Evolutionary conservation across 2,888 invertebrate species (phyloP).

Genomic region (Heliconius aoede): DNA sequence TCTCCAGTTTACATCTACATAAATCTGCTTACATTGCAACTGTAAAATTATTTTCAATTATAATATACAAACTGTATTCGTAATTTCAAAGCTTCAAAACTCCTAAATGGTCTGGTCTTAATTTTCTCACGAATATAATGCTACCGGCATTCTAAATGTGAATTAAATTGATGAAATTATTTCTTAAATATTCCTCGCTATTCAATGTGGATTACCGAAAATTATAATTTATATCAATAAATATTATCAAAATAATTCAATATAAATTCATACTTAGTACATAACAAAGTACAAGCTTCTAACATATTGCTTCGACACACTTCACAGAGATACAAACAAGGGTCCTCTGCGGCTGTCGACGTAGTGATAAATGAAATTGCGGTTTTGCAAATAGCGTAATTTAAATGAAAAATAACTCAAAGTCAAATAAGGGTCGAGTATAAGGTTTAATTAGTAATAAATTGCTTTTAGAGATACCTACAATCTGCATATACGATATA

Average conservation of each 20-base stretch:
- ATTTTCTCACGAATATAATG: not conserved
- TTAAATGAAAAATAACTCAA: constrained; percentile 27
- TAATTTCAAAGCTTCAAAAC: not conserved
- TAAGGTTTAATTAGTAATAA: not conserved
- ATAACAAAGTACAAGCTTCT: not conserved
- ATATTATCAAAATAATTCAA: no score
- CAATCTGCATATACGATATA: no score
- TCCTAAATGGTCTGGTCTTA: not conserved
- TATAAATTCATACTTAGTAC: no score
- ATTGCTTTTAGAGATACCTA: not conserved
- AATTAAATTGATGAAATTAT: not conserved
- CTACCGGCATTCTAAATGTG: no score
- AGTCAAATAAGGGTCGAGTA: not conserved
- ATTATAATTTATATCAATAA: no score
- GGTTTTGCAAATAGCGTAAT: constrained; percentile 9
- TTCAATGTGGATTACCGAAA: no score
- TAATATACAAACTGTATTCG: not conserved
- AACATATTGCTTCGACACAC: constrained; percentile 20
- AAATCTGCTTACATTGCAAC: not conserved
- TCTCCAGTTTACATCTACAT: no score
- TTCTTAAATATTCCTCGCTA: constrained; percentile 1
- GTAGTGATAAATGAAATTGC: constrained; percentile 18
- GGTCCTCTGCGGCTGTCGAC: constrained; percentile 28
- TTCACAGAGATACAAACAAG: constrained; percentile 12
- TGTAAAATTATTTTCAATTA: no score